Evolutionary conservation across 2,888 invertebrate species (phyloP).

Genomic region (Pachymerium ferrugineum): DNA sequence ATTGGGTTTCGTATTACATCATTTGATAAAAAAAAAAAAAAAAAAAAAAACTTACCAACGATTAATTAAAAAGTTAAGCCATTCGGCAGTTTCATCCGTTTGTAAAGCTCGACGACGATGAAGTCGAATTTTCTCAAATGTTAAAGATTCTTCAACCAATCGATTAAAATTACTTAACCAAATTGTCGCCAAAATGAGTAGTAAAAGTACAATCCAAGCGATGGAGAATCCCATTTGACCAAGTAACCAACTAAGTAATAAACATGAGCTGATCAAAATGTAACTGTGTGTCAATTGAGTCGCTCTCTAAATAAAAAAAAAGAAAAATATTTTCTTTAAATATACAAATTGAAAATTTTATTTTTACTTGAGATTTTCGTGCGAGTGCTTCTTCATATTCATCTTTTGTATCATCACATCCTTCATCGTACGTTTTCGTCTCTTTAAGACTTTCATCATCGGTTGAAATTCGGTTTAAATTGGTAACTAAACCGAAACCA

Average conservation of each 20-base stretch:
- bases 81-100: slow-evolving; percentile 54
- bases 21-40: not conserved
- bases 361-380: not conserved
- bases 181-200: slow-evolving; percentile 42
- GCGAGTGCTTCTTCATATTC: slow-evolving; percentile 8
- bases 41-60: slow-evolving; percentile 48
- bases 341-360: not conserved
- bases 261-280: slow-evolving; percentile 27
- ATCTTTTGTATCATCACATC: not conserved
- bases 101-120: slow-evolving; percentile 51
- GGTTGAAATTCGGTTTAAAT: no score
- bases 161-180: slow-evolving; percentile 44
- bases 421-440: not conserved
- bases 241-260: slow-evolving; percentile 44
- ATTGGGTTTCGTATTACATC: not conserved
- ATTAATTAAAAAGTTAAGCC: slow-evolving; percentile 54
- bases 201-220: slow-evolving; percentile 46
- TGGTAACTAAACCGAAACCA: no score
- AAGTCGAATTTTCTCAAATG: slow-evolving; percentile 47
- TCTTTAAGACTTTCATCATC: not conserved
- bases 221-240: slow-evolving; percentile 47
- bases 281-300: slow-evolving; percentile 2
- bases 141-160: slow-evolving; percentile 44
- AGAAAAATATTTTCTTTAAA: not conserved
- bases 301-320: slow-evolving; percentile 1